A percentile compares a stretch with the other conserved stretches of the same genome.
Conservation (phyloP, 2,888 invertebrate genomes). For the Agrilus cyanescens region DNA sequence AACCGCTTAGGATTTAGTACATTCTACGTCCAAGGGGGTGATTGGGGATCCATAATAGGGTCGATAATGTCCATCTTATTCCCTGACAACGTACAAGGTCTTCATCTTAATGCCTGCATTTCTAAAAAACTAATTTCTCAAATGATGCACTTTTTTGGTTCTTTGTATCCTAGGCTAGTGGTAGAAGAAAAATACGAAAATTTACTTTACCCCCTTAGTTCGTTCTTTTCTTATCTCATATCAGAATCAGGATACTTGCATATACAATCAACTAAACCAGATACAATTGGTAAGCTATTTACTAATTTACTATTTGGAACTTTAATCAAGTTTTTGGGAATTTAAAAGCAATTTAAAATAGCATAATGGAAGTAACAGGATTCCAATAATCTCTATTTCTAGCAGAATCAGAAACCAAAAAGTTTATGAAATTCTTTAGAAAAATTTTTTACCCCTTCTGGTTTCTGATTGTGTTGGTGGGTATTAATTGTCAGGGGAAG, state of each 20-base stretch:
- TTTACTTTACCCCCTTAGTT: slow-evolving; percentile 40
- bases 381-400: no score
- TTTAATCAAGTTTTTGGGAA: no score
- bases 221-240: slow-evolving; percentile 28
- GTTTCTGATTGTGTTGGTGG: no score
- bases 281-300: slow-evolving; percentile 57
- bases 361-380: no score
- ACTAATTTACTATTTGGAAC: neutral
- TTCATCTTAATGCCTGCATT: slow-evolving; percentile 51
- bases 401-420: no score
- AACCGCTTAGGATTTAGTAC: slow-evolving; percentile 50
- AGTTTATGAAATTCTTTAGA: no score
- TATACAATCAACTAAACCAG: slow-evolving; percentile 78
- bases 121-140: slow-evolving; percentile 29
- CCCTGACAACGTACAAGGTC: slow-evolving; percentile 44
- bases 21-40: slow-evolving; percentile 67
- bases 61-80: slow-evolving; percentile 49
- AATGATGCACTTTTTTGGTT: slow-evolving; percentile 34
- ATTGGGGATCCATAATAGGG: slow-evolving; percentile 64
- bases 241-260: slow-evolving; percentile 56
- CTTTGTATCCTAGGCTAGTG: slow-evolving; percentile 44
- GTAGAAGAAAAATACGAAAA: slow-evolving; percentile 40
- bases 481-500: no score
- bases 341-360: no score
- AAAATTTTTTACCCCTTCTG: no score